phyloP scores from a whole-genome alignment of 2,797 vertebrate species.

The Enteromius unitaeniatus region DNA sequence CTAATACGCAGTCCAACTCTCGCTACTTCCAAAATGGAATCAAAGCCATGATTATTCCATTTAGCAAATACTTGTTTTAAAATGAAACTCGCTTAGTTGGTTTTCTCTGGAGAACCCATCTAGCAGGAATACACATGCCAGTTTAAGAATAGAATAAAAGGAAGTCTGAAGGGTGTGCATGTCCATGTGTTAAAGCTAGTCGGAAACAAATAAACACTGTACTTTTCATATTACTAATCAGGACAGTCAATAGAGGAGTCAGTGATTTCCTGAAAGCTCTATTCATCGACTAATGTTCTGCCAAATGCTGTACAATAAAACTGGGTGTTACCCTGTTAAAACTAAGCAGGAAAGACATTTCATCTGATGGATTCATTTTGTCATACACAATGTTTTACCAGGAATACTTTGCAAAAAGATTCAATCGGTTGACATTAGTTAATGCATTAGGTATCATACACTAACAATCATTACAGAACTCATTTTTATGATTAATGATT shows the following conservation, averaged over 20 bases:
- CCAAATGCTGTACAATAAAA: conserved; percentile 35
- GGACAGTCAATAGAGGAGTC: conserved; percentile 24
- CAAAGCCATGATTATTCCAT: conserved; percentile 32
- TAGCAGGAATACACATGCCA: not conserved
- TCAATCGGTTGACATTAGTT: not conserved
- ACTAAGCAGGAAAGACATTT: conserved; percentile 31
- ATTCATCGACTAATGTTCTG: not conserved
- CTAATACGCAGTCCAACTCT: conserved; percentile 40
- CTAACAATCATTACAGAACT: not conserved
- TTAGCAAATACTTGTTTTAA: conserved; percentile 3
- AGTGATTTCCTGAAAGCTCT: conserved; percentile 35
- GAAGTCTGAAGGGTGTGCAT: not conserved
- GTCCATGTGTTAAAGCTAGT: conserved; percentile 11
- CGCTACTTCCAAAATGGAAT: conserved; percentile 40
- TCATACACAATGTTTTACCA: not conserved
- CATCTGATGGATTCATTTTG: conserved; percentile 20
- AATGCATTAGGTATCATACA: not conserved
- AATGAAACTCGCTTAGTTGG: not conserved
- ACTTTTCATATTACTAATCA: conserved; percentile 1
- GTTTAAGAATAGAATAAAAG: conserved; percentile 14
- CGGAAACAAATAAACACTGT: conserved; percentile 17
- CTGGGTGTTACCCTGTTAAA: conserved; percentile 24
- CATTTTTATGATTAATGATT: not conserved
- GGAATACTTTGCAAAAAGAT: not conserved
- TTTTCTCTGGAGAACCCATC: conserved; percentile 12